Conservation (phyloP, 2,888 invertebrate species). For the Brassicogethes aeneus region DNA sequence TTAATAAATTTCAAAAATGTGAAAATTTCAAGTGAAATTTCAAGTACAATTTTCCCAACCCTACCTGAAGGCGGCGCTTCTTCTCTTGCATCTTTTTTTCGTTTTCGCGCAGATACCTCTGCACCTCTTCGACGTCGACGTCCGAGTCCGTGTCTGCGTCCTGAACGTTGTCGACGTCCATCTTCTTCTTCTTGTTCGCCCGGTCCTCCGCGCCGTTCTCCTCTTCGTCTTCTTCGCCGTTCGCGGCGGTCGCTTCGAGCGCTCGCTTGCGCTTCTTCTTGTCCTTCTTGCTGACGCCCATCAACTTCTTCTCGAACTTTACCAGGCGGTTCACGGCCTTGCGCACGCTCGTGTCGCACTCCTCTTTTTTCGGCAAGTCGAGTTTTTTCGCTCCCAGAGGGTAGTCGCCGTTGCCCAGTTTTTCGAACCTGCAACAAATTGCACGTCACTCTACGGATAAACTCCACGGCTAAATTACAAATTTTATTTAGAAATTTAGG, state of each 20-base stretch:
- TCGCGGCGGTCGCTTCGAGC: too few relatives aligned
- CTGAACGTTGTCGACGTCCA: conserved; percentile 17
- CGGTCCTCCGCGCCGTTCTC: conserved; percentile 19
- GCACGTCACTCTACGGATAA: not conserved
- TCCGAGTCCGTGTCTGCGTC: too few relatives aligned
- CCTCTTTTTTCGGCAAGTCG: conserved; percentile 31
- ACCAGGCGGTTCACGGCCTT: conserved; percentile 32
- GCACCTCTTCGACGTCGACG: conserved; percentile 8
- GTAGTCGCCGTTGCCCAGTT: conserved; percentile 52
- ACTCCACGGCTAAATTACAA: not conserved
- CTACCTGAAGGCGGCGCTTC: too few relatives aligned
- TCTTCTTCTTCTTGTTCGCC: conserved; percentile 19
- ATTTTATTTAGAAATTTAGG: too few relatives aligned
- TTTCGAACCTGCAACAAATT: conserved; percentile 46
- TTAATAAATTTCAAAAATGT: too few relatives aligned
- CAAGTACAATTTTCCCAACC: too few relatives aligned
- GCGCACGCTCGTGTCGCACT: conserved; percentile 26
- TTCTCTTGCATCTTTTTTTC: too few relatives aligned
- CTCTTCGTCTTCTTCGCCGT: conserved; percentile 18
- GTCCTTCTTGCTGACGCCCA: conserved; percentile 34
- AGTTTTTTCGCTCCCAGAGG: conserved; percentile 56
- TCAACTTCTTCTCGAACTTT: conserved; percentile 33
- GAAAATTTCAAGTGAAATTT: too few relatives aligned
- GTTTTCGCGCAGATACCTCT: too few relatives aligned
- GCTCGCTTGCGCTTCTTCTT: conserved; percentile 16